These are phyloP conservation scores for Oncorhynchus tshawytscha DNA, from an alignment of 2,113 vertebrate genomes.

Conservation along the genomic window DNA sequence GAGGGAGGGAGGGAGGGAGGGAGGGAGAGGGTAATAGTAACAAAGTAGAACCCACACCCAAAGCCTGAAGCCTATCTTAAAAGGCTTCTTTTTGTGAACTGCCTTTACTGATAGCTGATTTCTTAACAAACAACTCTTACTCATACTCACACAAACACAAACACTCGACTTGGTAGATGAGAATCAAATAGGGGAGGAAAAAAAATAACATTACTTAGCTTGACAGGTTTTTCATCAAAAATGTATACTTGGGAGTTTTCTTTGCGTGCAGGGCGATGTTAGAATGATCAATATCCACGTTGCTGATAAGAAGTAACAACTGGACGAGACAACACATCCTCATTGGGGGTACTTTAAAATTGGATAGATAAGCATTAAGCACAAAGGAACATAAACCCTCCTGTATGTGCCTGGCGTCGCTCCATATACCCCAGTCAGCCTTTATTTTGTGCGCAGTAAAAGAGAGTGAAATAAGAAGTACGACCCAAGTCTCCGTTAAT, in stretches of 20 bases:
- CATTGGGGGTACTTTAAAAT: neutral
- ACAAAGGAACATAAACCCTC: neutral
- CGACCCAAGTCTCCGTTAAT: conserved; percentile 52
- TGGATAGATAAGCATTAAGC: too few species aligned
- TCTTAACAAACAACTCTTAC: neutral
- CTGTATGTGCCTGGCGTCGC: neutral
- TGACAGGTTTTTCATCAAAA: too few species aligned
- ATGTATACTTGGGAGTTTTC: fast-evolving
- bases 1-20: neutral
- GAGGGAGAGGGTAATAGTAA: conserved; percentile 38
- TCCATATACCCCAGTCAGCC: neutral
- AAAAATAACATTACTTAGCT: too few species aligned
- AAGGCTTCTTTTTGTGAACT: conserved; percentile 7
- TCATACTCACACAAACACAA: neutral
- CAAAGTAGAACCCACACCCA: conserved; percentile 63
- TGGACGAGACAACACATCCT: neutral
- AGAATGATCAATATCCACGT: conserved; percentile 11
- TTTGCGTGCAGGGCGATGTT: neutral
- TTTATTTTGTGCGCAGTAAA: conserved; percentile 30
- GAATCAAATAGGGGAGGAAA: too few species aligned
- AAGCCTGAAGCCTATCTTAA: conserved; percentile 39
- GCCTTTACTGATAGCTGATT: conserved; percentile 28
- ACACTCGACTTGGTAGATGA: too few species aligned
- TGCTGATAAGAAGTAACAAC: neutral
- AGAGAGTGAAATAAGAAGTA: conserved; percentile 51